Conservation (phyloP, 2,888 invertebrate species). For the Spodoptera picta region DNA sequence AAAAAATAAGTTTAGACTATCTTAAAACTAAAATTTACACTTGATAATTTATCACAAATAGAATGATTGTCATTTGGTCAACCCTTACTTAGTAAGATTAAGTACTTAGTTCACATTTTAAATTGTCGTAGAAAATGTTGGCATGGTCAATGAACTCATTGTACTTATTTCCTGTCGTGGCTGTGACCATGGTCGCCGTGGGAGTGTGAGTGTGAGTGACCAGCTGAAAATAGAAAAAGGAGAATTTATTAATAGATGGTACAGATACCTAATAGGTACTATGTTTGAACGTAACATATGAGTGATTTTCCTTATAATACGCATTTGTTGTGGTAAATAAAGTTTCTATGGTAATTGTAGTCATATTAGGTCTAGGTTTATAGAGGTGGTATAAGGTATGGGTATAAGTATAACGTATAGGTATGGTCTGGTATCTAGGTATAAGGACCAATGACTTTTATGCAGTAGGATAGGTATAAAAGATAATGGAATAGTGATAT, state of each 20-base stretch:
- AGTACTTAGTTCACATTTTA: conserved; percentile 10
- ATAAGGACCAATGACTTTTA: too few species aligned
- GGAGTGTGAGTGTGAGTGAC: conserved; percentile 74
- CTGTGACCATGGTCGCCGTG: conserved; percentile 64
- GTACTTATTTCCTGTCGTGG: conserved; percentile 56
- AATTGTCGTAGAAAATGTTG: not conserved
- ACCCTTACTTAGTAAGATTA: conserved; percentile 8
- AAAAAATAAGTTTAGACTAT: conserved; percentile 11
- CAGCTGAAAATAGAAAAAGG: conserved; percentile 68
- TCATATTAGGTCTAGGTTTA: too few species aligned
- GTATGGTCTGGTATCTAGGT: too few species aligned
- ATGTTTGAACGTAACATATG: too few species aligned
- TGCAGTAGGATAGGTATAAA: too few species aligned
- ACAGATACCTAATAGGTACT: not conserved
- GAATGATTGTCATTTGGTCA: conserved; percentile 44
- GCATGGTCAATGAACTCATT: not conserved
- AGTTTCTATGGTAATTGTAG: too few species aligned
- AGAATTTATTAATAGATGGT: conserved; percentile 6
- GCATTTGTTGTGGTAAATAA: too few species aligned
- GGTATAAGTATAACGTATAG: too few species aligned
- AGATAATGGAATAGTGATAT: too few species aligned
- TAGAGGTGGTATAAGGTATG: too few species aligned
- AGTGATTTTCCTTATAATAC: not conserved
- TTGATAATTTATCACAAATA: conserved; percentile 41
- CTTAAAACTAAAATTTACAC: conserved; percentile 23